phyloP scores from a whole-genome alignment of 2,888 invertebrate species.

The Bellardia bayeri region DNA sequence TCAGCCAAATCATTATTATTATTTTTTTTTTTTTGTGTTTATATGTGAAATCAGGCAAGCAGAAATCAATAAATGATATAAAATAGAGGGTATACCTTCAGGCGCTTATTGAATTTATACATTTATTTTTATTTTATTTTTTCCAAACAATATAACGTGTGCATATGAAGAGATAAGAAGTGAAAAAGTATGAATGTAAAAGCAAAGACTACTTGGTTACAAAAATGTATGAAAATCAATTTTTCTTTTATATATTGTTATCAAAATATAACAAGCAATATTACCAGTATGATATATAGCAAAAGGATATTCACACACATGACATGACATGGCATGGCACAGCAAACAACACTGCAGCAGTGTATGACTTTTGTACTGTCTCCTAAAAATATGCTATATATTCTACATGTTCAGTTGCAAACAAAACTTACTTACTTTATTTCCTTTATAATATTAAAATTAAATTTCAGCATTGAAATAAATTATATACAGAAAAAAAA shows the following conservation, averaged over 20 bases:
- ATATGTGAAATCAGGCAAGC: constrained; percentile 34
- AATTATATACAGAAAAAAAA: not conserved
- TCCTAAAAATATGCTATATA: constrained; percentile 41
- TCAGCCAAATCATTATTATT: not conserved
- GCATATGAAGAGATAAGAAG: constrained; percentile 38
- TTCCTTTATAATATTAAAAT: constrained; percentile 20
- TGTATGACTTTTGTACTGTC: not conserved
- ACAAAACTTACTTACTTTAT: constrained; percentile 6
- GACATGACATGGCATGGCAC: not conserved
- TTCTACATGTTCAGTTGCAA: not conserved
- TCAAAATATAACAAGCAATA: constrained; percentile 30
- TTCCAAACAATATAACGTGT: constrained; percentile 15
- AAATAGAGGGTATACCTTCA: constrained; percentile 24
- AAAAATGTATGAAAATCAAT: constrained; percentile 39
- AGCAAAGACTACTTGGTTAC: not conserved
- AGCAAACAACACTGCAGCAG: not conserved
- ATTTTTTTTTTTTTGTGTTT: not conserved
- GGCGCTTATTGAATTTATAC: constrained; percentile 41
- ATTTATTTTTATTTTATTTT: not conserved
- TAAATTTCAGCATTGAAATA: constrained; percentile 35
- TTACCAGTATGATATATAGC: constrained; percentile 9
- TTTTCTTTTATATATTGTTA: constrained; percentile 33
- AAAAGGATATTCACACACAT: not conserved
- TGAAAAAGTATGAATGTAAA: constrained; percentile 20
- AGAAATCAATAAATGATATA: constrained; percentile 49